A percentile compares a stretch with the other conserved stretches of the same genome.
phyloP scores from a whole-genome alignment of 2,888 invertebrate species.

The Agrochola lota region DNA sequence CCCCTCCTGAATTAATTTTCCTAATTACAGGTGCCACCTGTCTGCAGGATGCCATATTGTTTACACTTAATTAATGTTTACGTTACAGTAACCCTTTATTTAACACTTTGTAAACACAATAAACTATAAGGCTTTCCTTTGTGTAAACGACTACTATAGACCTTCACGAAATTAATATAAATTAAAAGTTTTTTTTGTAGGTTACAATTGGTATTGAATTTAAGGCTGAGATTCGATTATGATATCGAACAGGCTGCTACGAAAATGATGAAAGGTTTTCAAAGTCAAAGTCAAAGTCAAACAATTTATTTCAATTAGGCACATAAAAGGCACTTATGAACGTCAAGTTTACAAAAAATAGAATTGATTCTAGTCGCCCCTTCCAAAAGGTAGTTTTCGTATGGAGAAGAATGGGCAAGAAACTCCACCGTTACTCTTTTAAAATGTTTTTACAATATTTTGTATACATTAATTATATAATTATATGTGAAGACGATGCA shows the following conservation, averaged over 20 bases:
- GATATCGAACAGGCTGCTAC: constrained; percentile 42
- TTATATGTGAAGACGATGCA: too few relatives aligned
- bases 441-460: too few relatives aligned
- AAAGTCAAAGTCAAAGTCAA: too few relatives aligned
- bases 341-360: too few relatives aligned
- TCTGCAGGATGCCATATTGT: constrained; percentile 66
- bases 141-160: constrained; percentile 21
- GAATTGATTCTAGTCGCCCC: too few relatives aligned
- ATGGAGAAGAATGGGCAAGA: too few relatives aligned
- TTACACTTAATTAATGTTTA: constrained; percentile 68
- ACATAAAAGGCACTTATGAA: too few relatives aligned
- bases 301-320: too few relatives aligned
- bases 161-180: constrained; percentile 28
- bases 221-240: constrained; percentile 48
- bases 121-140: constrained; percentile 47
- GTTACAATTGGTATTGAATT: constrained; percentile 28
- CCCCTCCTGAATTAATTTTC: constrained; percentile 70
- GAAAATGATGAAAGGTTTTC: constrained; percentile 45
- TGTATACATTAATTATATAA: too few relatives aligned
- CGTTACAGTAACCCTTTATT: constrained; percentile 41
- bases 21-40: constrained; percentile 72
- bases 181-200: constrained; percentile 2
- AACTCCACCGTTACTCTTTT: too few relatives aligned
- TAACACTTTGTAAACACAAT: constrained; percentile 44
- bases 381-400: too few relatives aligned